Conservation (phyloP, 2,113 vertebrate species). For the Coregonus clupeaformis region DNA sequence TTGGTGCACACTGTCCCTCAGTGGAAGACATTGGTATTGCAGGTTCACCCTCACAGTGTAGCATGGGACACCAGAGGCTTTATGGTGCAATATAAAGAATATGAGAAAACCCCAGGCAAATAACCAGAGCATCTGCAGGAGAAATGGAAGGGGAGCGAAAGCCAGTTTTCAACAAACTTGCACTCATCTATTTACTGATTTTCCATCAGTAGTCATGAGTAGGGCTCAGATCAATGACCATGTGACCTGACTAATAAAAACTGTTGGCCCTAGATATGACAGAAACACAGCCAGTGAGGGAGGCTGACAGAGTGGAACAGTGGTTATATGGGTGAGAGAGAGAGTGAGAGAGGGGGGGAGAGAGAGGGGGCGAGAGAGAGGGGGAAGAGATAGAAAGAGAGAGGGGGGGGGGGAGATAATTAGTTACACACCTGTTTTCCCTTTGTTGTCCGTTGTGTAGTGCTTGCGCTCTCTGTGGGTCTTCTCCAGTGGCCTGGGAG, state of each 20-base stretch:
- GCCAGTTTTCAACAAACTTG: no score
- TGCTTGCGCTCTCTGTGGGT: background rate
- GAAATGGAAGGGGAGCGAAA: no score
- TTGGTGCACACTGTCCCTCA: background rate
- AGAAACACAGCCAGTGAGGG: background rate
- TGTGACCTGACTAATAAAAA: no score
- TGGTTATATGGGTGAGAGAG: background rate
- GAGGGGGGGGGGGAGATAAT: background rate
- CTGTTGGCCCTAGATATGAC: no score
- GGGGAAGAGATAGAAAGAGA: background rate
- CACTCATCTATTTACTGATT: no score
- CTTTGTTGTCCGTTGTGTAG: constrained; percentile 12
- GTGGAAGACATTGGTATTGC: constrained; percentile 14
- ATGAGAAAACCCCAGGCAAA: no score
- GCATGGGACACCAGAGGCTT: no score
- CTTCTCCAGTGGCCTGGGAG: constrained; percentile 39
- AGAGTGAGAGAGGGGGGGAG: background rate
- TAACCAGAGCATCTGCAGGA: no score
- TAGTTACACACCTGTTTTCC: constrained; percentile 44
- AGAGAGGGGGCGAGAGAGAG: background rate
- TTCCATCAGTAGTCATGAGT: no score
- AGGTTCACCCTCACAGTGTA: background rate
- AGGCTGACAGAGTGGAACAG: background rate
- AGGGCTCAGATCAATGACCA: no score
- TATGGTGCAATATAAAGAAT: no score